These are phyloP conservation scores for Linnaemya vulpina DNA, from an alignment of 2,888 invertebrate species.

Conservation along the genomic window DNA sequence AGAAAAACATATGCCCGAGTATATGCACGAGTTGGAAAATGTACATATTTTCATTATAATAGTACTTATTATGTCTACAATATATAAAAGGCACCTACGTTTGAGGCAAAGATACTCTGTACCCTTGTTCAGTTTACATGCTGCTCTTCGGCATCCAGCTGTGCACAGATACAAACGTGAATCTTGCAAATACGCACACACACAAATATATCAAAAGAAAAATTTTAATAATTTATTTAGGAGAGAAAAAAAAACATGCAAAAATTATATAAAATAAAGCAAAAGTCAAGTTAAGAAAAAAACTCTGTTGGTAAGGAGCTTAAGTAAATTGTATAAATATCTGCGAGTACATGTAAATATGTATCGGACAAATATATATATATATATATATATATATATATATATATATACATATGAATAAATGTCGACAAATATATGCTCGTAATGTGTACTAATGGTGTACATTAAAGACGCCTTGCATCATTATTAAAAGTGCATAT, in stretches of 20 bases:
- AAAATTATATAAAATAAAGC: conserved; percentile 29
- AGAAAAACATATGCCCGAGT: conserved; percentile 20
- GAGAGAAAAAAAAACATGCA: neutral
- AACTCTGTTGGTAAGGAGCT: neutral
- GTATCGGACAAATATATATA: neutral
- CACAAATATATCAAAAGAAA: conserved; percentile 49
- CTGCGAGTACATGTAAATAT: neutral
- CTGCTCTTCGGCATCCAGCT: neutral
- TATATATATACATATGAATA: no score
- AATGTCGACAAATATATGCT: conserved; percentile 13
- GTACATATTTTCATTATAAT: conserved; percentile 51
- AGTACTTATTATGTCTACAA: conserved; percentile 69
- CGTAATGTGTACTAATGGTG: conserved; percentile 16
- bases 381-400: no score
- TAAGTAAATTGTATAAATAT: neutral
- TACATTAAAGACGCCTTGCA: conserved; percentile 64
- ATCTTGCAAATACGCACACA: neutral
- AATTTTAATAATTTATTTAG: conserved; percentile 59
- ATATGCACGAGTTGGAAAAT: conserved; percentile 20
- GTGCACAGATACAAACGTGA: neutral
- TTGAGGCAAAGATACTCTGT: neutral
- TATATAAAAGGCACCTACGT: conserved; percentile 60
- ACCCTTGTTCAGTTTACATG: conserved; percentile 27
- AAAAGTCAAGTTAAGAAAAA: conserved; percentile 35
- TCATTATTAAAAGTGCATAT: conserved; percentile 64